Evolutionary conservation across 1,140 invertebrate species (phyloP).

Genomic region (Hydropsyche tenuis): DNA sequence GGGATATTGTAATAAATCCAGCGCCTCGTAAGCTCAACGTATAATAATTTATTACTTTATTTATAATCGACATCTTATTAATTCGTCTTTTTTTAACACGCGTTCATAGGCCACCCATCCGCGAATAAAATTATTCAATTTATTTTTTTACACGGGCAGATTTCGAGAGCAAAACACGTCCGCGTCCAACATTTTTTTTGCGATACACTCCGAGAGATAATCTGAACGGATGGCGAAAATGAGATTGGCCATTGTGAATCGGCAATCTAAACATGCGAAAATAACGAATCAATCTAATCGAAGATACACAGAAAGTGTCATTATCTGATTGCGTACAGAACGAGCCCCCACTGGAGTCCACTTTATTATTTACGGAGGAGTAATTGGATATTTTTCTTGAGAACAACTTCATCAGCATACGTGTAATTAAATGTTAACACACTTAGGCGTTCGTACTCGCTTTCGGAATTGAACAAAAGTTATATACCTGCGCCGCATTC

Average conservation of each 20-base stretch:
- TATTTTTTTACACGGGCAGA: too few relatives aligned
- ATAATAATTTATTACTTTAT: conserved; percentile 26
- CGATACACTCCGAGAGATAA: too few relatives aligned
- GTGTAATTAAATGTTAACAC: conserved; percentile 40
- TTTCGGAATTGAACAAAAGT: conserved; percentile 11
- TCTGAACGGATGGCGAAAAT: too few relatives aligned
- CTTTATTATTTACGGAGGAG: conserved; percentile 28
- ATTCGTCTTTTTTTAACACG: background rate
- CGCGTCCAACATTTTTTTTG: too few relatives aligned
- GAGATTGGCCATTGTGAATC: too few relatives aligned
- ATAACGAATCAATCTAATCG: too few relatives aligned
- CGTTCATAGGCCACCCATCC: too few relatives aligned
- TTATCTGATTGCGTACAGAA: background rate
- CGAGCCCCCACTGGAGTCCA: background rate
- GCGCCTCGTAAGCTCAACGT: conserved; percentile 25
- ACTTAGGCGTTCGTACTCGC: conserved; percentile 3
- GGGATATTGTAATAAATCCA: conserved; percentile 31
- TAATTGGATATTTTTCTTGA: conserved; percentile 40
- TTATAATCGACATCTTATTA: conserved; percentile 22
- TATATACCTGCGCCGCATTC: background rate
- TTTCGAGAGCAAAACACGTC: too few relatives aligned
- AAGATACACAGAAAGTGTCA: too few relatives aligned
- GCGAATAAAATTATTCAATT: too few relatives aligned
- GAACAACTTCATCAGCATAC: conserved; percentile 39
- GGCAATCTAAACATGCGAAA: too few relatives aligned